Base-by-base conservation (phyloP, 2,888 invertebrate species). In the Calameuta filiformis region DNA sequence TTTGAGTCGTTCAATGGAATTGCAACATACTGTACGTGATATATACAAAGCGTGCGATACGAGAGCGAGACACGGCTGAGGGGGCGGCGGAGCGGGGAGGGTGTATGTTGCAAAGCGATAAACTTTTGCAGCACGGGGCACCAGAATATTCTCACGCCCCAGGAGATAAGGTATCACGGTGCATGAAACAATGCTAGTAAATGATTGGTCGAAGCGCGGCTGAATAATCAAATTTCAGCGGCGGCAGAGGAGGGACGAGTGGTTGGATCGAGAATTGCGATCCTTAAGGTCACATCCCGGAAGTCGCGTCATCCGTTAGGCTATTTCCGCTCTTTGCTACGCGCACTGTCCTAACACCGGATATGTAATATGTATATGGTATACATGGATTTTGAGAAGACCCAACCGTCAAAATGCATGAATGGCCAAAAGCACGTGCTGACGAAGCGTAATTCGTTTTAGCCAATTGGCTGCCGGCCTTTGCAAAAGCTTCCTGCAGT, bases 231-330 rank as follows among this genome's bases (percentile, higher is more conserved):
- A 80, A 84, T 82, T 82, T 81, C 79, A 75, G 73, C 77, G 78
- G 71, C 77, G 80, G 40, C 35, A 31, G 34, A 69, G 23, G 33
- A 77, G 69, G 23, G 56, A 9, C 6, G 56, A 9, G 56, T 9
- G 23, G 56, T 23, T 56, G 23, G 9, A 56, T 56, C 23, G 73
- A 30, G 37, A 69, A 75, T 37, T 34, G 68, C 73, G 40, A 83
- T 84, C 83, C 85, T 80, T 81, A 81, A 82, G 82, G 84, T 83
- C 81, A 81, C 82, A 81, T 86, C 86, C 87, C 87, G 87, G 88
- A 88, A 86, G 82, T 85, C 81, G 81, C 83, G 83, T 83, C 83
- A 83, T 81, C 81, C 69, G 74, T 71, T 31, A 71, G 35, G 30
- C 74, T 74, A 30, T 23, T 37, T 37, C 37, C 74, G 74, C 34